These are phyloP conservation scores for Piaya cayana DNA, from an alignment of 2,113 vertebrate species.

Conservation along the genomic window DNA sequence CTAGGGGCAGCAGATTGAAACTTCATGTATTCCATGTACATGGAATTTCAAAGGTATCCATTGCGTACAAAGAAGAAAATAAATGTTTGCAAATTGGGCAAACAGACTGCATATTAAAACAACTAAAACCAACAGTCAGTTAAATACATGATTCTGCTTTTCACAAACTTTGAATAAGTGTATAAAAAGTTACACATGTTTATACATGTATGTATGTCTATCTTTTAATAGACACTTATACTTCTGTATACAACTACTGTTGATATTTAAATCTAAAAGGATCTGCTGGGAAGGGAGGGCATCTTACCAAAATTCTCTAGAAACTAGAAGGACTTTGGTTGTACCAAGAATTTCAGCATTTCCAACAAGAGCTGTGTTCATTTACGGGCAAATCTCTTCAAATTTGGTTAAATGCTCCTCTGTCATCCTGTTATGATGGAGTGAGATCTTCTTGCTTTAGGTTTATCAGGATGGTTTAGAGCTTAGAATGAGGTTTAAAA, in stretches of 20 bases:
- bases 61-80: not conserved
- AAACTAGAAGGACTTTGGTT: not conserved
- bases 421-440: not conserved
- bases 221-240: not conserved
- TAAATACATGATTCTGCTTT: not conserved
- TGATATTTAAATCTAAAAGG: not conserved
- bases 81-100: not conserved
- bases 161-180: not conserved
- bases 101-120: not conserved
- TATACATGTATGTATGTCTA: not conserved
- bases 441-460: not conserved
- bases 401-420: not conserved
- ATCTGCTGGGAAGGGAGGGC: not conserved
- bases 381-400: not conserved
- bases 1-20: not conserved
- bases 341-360: not conserved
- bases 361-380: not conserved
- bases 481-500: not conserved
- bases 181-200: not conserved
- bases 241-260: not conserved
- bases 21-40: not conserved
- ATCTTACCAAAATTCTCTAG: not conserved
- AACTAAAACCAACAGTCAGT: rapidly evolving
- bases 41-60: not conserved
- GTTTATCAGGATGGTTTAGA: not conserved